These are phyloP conservation scores for Sycobia sp. DNA, from an alignment of 1,140 invertebrate genomes.

Conservation along the genomic window DNA sequence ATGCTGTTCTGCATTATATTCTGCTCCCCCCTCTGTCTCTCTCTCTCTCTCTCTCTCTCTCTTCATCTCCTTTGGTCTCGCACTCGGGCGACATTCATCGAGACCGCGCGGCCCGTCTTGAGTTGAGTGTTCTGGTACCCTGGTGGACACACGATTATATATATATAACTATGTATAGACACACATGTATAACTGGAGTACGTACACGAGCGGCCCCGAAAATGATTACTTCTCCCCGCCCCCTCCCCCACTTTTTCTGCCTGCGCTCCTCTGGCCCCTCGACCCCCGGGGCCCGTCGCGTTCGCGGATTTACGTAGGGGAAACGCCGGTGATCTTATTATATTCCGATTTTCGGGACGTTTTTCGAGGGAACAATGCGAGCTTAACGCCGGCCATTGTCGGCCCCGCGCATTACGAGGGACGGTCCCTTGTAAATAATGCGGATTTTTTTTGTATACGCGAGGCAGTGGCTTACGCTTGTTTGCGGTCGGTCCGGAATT, in stretches of 20 bases:
- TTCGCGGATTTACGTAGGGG: conserved; percentile 32
- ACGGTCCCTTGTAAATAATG: conserved; percentile 3
- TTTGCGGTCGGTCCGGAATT: no score
- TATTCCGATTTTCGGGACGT: neutral
- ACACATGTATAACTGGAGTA: no score
- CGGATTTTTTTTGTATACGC: no score
- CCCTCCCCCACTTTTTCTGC: no score
- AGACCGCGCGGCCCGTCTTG: conserved; percentile 26
- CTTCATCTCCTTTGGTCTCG: no score
- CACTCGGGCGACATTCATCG: no score
- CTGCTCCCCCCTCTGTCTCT: neutral
- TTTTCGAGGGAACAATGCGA: neutral
- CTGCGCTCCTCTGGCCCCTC: no score
- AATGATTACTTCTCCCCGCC: neutral
- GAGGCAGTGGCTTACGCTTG: no score
- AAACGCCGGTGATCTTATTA: conserved; percentile 5
- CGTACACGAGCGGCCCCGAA: no score
- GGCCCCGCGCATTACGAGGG: neutral
- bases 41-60: neutral
- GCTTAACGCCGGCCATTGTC: conserved; percentile 1
- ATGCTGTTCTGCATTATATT: conserved; percentile 45
- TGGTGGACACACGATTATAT: no score
- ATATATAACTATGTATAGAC: no score
- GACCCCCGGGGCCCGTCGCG: neutral
- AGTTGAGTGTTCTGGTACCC: conserved; percentile 30